A percentile compares a stretch with the other conserved stretches of the same genome.
phyloP scores from a whole-genome alignment of 2,797 vertebrate species.

The Carcharodon carcharias region DNA sequence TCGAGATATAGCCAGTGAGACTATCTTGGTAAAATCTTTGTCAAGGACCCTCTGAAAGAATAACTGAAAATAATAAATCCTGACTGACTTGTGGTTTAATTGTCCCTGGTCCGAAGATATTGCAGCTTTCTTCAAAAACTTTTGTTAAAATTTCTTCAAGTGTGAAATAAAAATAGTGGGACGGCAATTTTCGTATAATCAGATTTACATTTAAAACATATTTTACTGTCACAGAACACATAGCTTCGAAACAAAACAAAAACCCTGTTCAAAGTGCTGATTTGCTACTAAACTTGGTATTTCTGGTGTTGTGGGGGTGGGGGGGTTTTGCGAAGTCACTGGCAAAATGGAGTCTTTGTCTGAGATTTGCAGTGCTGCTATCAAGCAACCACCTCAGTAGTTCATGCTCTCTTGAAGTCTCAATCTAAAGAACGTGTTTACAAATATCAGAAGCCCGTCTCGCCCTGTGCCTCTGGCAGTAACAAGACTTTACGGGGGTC shows the following conservation, averaged over 20 bases:
- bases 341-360: neutral
- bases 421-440: neutral
- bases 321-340: neutral
- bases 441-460: neutral
- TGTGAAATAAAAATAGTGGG: neutral
- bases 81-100: neutral
- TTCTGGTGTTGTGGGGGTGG: neutral
- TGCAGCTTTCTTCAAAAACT: neutral
- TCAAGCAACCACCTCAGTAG: neutral
- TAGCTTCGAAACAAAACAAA: neutral
- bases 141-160: neutral
- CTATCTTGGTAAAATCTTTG: neutral
- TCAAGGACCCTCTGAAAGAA: neutral
- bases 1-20: neutral
- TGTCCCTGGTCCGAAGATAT: neutral
- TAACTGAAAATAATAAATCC: neutral
- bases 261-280: neutral
- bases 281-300: constrained; percentile 5
- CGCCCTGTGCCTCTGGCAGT: neutral
- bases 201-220: neutral
- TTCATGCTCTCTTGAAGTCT: neutral
- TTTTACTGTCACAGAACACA: neutral
- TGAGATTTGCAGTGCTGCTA: neutral
- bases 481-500: neutral
- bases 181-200: neutral